Evolutionary conservation across 2,797 vertebrate species (phyloP).

Genomic region (Triplophysa bombifrons): DNA sequence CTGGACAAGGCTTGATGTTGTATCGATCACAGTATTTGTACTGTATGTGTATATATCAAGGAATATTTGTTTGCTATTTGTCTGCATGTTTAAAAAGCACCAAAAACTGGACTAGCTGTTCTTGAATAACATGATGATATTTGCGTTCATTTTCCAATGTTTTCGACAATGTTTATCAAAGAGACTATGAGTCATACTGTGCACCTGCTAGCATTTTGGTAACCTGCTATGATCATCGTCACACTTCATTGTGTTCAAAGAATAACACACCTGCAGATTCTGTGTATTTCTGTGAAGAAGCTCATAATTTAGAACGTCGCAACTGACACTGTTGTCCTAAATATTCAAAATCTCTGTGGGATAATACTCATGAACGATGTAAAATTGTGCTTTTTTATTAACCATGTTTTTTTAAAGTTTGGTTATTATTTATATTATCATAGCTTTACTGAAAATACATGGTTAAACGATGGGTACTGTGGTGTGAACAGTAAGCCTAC

Average conservation of each 20-base stretch:
- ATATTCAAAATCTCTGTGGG: too few species aligned
- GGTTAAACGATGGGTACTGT: too few species aligned
- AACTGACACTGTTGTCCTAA: too few species aligned
- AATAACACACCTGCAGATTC: conserved; percentile 30
- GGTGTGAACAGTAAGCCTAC: too few species aligned
- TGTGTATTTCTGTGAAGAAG: conserved; percentile 9
- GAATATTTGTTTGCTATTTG: conserved; percentile 23
- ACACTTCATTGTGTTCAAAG: conserved; percentile 22
- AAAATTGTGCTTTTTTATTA: too few species aligned
- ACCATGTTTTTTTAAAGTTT: too few species aligned
- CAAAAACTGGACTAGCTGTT: conserved; percentile 8
- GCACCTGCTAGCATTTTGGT: conserved; percentile 43
- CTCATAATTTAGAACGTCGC: too few species aligned
- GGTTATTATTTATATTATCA: too few species aligned
- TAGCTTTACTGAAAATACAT: too few species aligned
- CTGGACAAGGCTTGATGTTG: conserved; percentile 9
- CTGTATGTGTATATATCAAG: too few species aligned
- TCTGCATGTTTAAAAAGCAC: not conserved
- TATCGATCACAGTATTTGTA: too few species aligned
- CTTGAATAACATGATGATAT: conserved; percentile 19
- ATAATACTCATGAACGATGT: too few species aligned
- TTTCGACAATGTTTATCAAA: conserved; percentile 31
- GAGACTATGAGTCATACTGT: conserved; percentile 20
- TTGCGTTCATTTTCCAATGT: conserved; percentile 17
- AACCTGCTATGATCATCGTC: conserved; percentile 29